Conservation (phyloP, 2,888 invertebrate genomes). For the Congeria kusceri region DNA sequence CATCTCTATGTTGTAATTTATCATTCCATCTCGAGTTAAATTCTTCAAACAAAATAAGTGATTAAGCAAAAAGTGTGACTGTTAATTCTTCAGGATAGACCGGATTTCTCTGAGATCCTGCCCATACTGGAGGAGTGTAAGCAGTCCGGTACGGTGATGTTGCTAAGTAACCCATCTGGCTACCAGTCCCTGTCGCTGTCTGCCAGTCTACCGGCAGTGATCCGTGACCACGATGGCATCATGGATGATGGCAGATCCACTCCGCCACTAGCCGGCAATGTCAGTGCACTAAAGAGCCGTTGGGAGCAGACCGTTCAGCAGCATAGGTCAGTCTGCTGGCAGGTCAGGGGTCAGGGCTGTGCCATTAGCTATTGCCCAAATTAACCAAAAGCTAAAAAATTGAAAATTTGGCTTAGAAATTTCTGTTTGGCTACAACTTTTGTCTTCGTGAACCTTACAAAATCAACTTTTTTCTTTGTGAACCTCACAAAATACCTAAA, state of each 20-base stretch:
- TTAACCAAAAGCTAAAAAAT: no score
- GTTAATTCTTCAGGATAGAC: constrained; percentile 76
- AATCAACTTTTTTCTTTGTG: no score
- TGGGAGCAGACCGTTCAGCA: constrained; percentile 83
- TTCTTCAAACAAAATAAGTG: no score
- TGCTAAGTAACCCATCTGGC: constrained; percentile 71
- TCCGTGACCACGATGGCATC: constrained; percentile 68
- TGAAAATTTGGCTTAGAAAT: no score
- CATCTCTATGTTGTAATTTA: no score
- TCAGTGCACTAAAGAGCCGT: constrained; percentile 81
- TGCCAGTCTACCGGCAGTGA: constrained; percentile 70
- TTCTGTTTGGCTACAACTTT: no score
- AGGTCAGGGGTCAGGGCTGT: no score
- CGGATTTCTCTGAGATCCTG: constrained; percentile 81
- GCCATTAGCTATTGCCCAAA: no score
- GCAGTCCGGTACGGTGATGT: constrained; percentile 76
- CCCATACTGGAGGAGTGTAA: constrained; percentile 79
- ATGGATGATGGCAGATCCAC: constrained; percentile 74
- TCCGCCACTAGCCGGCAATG: constrained; percentile 81
- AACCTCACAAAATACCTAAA: no score
- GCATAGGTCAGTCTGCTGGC: constrained; percentile 65
- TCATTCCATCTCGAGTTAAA: no score
- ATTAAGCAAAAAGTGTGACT: no score
- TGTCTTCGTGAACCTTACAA: no score
- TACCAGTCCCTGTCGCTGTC: constrained; percentile 61